phyloP scores from a whole-genome alignment of 2,113 vertebrate species.

The Sebastes fasciatus region DNA sequence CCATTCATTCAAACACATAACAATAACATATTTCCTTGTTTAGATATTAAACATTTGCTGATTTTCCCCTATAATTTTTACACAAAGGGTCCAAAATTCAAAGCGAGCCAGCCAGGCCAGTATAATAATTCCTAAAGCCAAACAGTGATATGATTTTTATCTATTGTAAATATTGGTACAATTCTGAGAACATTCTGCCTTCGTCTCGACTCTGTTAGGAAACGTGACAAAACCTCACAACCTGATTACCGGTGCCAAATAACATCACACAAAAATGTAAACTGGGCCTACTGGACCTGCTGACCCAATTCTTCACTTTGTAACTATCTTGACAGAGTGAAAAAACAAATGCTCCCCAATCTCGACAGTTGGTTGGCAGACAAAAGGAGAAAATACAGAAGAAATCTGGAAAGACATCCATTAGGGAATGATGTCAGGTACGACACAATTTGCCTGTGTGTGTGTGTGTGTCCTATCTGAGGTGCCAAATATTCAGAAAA shows the following conservation, averaged over 20 bases:
- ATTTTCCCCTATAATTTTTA: conserved; percentile 12
- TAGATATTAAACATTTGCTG: conserved; percentile 48
- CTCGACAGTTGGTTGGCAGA: conserved; percentile 30
- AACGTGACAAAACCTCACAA: conserved; percentile 56
- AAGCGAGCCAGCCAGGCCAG: conserved; percentile 10
- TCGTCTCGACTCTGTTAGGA: conserved; percentile 28
- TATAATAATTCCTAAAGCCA: conserved; percentile 32
- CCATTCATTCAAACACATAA: neutral
- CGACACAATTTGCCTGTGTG: conserved; percentile 32
- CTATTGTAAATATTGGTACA: conserved; percentile 69
- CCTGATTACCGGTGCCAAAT: conserved; percentile 29
- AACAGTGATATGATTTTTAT: conserved; percentile 58
- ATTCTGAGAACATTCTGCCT: conserved; percentile 61
- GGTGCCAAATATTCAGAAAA: conserved; percentile 29
- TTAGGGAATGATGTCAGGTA: conserved; percentile 38
- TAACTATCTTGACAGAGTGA: conserved; percentile 43
- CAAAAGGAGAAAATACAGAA: conserved; percentile 33
- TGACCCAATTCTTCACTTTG: conserved; percentile 51
- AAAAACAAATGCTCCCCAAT: conserved; percentile 28
- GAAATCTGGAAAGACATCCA: conserved; percentile 32
- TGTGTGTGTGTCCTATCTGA: conserved; percentile 39
- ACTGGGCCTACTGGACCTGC: conserved; percentile 32
- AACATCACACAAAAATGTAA: conserved; percentile 50
- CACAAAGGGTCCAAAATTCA: conserved; percentile 21
- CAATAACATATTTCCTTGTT: conserved; percentile 51